These are phyloP conservation scores for Pterocles burchelli DNA, from an alignment of 2,113 vertebrate species.

Conservation along the genomic window DNA sequence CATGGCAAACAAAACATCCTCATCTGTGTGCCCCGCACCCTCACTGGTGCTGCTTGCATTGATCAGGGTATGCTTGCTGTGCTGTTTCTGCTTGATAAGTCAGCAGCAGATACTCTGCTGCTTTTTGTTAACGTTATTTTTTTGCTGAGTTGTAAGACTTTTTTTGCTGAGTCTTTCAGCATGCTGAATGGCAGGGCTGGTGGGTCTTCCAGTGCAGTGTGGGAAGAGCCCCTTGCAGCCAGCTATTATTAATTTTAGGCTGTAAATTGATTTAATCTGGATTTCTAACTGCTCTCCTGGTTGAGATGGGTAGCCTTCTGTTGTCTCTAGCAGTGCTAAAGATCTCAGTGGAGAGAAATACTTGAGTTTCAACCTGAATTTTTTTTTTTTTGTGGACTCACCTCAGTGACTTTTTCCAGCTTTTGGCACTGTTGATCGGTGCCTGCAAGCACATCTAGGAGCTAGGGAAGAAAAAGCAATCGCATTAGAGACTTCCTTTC, in stretches of 20 bases:
- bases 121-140: background rate
- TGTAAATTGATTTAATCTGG: background rate
- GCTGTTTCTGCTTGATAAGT: constrained; percentile 50
- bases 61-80: background rate
- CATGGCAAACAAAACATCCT: background rate
- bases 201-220: background rate
- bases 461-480: background rate
- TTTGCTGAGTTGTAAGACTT: too few species aligned
- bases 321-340: background rate
- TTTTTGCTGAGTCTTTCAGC: background rate
- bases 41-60: background rate
- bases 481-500: background rate
- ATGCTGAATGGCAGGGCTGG: background rate
- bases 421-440: background rate
- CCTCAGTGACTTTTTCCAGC: background rate
- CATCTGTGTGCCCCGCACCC: background rate
- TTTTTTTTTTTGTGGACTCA: background rate
- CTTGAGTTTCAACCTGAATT: background rate
- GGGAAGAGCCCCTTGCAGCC: background rate
- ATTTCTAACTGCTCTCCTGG: background rate
- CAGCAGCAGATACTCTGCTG: constrained; percentile 4
- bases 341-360: background rate
- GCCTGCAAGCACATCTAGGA: background rate
- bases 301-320: background rate
- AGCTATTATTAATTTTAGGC: background rate